Evolutionary conservation across 2,113 vertebrate species (phyloP), one percentile per base, ranked within the genome.

Genomic region (Arenaria interpres): DNA sequence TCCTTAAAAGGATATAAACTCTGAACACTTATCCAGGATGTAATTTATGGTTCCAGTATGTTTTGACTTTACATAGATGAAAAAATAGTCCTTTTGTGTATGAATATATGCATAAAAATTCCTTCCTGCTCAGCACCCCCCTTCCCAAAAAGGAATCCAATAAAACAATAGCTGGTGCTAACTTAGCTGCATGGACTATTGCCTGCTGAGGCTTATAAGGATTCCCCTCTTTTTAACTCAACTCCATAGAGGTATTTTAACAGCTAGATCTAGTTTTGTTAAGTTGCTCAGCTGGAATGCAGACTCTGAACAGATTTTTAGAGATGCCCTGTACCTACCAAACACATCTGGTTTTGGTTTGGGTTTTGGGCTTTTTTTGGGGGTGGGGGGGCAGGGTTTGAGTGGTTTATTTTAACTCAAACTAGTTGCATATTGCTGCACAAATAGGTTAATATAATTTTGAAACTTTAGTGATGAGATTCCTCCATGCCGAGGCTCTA

Each of bases 1-100:
- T 92, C 97, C 96, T 96, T 97, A 97, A 94, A 96, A 96, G 96
- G 97, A 43, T 85, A 56, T n/a, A 63, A 95, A 94, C 51, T 66
- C 87, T 35, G 91, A 94, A 46, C 66, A 24, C 54, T 95, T 66
- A 80, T 73, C 57, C 74, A 76, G 74, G 84, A 91, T 39, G 28
- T 95, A 96, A 97, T 96, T 96, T 95, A 97, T 96, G 77, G 57
- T 87, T 83, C 84, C 84, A 95, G 84, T 85, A 37, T 95, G 94
- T 96, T 97, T 95, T 92, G 97, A 95, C 84, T 95, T 97, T 77
- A 67, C 94, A 69, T 6, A 97, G 84, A 95, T 93, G 73, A 95
- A 95, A 91, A 96, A 85, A 68, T 53, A 90, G 86, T 43, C 32
- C 84, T 89, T 91, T 91, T 95, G 83, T 93, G 17, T 87, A 90